Evolutionary conservation across 2,888 invertebrate species (phyloP).

Genomic region (Dicycla oo): DNA sequence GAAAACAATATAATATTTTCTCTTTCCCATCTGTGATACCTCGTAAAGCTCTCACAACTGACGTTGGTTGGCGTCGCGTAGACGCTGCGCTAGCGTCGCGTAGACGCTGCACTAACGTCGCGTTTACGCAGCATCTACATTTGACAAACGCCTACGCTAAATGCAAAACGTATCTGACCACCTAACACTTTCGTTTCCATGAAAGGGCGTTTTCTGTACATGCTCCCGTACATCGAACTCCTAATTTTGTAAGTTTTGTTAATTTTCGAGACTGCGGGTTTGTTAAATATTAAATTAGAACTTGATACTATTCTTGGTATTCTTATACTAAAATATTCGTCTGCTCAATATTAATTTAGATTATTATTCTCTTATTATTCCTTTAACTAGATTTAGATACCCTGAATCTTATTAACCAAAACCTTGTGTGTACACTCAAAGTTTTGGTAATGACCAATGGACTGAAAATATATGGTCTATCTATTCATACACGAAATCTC

Average conservation of each 20-base stretch:
- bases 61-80: neutral
- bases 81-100: too few species aligned
- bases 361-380: neutral
- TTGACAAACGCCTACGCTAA: neutral
- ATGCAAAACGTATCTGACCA: neutral
- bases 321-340: neutral
- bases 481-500: too few species aligned
- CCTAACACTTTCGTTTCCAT: too few species aligned
- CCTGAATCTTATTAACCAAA: neutral
- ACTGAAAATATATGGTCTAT: too few species aligned
- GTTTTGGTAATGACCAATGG: too few species aligned
- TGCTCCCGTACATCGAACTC: neutral
- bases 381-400: neutral
- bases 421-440: too few species aligned
- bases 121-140: neutral
- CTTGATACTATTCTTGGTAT: too few species aligned
- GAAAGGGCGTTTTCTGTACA: neutral
- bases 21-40: neutral
- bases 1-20: neutral
- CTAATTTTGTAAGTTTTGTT: conserved; percentile 2
- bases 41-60: neutral
- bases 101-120: neutral
- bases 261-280: conserved; percentile 10
- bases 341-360: conserved; percentile 13
- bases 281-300: conserved; percentile 10